These are phyloP conservation scores for Pygoscelis antarcticus DNA, from an alignment of 2,113 vertebrate genomes.

Conservation along the genomic window DNA sequence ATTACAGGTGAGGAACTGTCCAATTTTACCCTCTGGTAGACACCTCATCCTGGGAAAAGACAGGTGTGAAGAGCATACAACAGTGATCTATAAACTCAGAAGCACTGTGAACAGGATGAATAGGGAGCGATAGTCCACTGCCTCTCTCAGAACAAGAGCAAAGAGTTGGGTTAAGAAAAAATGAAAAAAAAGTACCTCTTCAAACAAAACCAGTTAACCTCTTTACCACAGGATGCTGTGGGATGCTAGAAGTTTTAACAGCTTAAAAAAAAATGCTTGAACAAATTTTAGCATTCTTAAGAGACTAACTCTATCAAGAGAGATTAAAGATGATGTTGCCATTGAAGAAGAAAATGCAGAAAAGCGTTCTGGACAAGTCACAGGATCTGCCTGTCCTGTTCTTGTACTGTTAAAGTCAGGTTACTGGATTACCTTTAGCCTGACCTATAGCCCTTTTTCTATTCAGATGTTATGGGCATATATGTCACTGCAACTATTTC, in stretches of 20 bases:
- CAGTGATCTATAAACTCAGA: background rate
- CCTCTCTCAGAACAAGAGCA: background rate
- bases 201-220: background rate
- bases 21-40: background rate
- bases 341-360: background rate
- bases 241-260: background rate
- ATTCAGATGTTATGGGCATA: background rate
- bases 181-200: background rate
- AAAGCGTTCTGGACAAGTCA: background rate
- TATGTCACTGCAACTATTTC: background rate
- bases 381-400: background rate
- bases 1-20: background rate
- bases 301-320: background rate
- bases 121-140: background rate
- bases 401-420: background rate
- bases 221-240: background rate
- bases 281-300: background rate
- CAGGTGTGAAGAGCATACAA: background rate
- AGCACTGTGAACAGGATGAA: background rate
- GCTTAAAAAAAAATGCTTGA: background rate
- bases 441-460: background rate
- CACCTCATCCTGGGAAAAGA: background rate
- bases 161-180: background rate
- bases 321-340: background rate
- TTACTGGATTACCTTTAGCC: background rate